Evolutionary conservation across 2,113 vertebrate genomes (phyloP), one percentile per base, ranked within the genome.

Genomic region (Ctenomys sociabilis): DNA sequence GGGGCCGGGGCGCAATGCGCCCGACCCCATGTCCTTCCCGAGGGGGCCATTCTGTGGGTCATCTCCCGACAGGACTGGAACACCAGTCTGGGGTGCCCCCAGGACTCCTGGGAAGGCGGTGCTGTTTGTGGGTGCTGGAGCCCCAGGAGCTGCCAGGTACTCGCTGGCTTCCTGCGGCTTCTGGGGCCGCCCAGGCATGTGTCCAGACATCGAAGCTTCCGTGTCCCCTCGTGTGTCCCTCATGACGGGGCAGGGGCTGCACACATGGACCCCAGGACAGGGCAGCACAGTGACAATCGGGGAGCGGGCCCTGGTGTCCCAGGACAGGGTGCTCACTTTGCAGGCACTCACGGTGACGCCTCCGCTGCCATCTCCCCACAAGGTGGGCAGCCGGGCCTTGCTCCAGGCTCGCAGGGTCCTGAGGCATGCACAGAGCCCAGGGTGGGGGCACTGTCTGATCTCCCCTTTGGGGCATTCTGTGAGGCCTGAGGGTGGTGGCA

Each of bases 21-120:
- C 40, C 40, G 14, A 52, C n/a, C 22, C 16, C 32, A 1, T 35
- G 24, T 0, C 16, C 45, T 49, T 81, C 63, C 43, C n/a, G 14
- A 21, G 37, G 54, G 13, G 72, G 0, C 8, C 54, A 70, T 40
- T 52, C 54, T 83, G 61, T 17, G n/a, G 26, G 32, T 61, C 28
- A 17, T 5, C 68, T 37, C 61, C 17, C 21, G 2, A 14, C 4
- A 0, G 3, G 16, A 32, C 30, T 2, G 72, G 45, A 30, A 35
- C 6, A 32, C 1, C 7, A 7, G 10, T 0, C 6, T 2, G 43
- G 1, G 2, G 28, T 3, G 4, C 7, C 11, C 16, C 0, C 43
- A 63, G 35, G 9, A 32, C 30, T 80, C 26, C 45, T 80, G 77
- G 77, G 30, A 80, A 32, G 30, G 17, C 45, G 52, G 45, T 7